These are phyloP conservation scores for Hydrophis major DNA, from an alignment of 2,797 vertebrate species.

Conservation along the genomic window DNA sequence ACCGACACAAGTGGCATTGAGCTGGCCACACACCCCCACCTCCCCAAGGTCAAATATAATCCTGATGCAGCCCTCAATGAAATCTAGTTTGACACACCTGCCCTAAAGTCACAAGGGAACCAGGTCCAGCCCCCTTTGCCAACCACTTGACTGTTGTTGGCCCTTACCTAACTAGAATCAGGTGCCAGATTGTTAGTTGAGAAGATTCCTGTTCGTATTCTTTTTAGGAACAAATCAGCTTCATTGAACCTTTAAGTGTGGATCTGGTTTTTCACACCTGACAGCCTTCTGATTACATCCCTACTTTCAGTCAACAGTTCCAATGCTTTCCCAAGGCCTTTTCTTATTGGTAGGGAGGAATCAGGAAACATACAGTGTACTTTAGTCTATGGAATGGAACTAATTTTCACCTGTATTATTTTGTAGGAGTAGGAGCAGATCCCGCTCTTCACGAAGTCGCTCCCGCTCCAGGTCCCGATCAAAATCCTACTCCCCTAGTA, in stretches of 20 bases:
- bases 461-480: conserved; percentile 85
- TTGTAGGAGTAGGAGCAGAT: conserved; percentile 83
- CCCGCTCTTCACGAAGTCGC: conserved; percentile 82
- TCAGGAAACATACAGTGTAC: not conserved
- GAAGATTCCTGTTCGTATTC: not conserved
- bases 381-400: not conserved
- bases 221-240: not conserved
- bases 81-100: no score
- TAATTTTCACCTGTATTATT: fast-evolving
- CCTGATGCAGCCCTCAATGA: no score
- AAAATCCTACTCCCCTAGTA: conserved; percentile 83
- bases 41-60: no score
- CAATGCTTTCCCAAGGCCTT: not conserved
- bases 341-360: not conserved
- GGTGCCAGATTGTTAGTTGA: no score
- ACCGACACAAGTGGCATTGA: no score
- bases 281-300: not conserved
- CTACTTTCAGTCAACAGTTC: not conserved
- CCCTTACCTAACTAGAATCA: no score
- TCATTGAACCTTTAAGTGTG: not conserved
- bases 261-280: not conserved
- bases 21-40: no score
- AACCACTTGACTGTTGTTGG: no score
- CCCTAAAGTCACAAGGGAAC: no score
- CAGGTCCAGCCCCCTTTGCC: no score